Conservation (phyloP, 2,797 vertebrate species). For the Erpetoichthys calabaricus region DNA sequence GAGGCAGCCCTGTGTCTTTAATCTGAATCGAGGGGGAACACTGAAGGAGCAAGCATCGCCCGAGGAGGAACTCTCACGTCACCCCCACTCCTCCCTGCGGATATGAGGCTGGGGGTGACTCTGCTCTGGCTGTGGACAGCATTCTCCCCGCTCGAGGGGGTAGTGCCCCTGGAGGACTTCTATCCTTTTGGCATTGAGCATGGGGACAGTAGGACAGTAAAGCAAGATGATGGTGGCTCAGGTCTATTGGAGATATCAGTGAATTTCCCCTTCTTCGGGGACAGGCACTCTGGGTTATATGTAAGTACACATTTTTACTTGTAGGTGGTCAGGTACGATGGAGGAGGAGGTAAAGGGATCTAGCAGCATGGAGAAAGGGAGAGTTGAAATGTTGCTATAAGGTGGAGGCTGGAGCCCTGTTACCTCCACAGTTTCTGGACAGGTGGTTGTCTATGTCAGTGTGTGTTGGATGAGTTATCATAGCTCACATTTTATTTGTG, state of each 20-base stretch:
- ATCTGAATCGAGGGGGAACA: too few relatives aligned
- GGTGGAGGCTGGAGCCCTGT: neutral
- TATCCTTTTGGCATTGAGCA: conserved; percentile 70
- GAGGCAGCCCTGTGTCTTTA: too few relatives aligned
- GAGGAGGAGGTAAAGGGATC: neutral
- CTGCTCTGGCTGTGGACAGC: conserved; percentile 41
- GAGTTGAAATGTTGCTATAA: neutral
- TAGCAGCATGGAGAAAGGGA: neutral
- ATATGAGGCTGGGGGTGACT: conserved; percentile 49
- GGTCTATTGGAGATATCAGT: conserved; percentile 72
- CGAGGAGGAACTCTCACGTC: neutral
- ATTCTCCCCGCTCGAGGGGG: conserved; percentile 40
- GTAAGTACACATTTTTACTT: conserved; percentile 55
- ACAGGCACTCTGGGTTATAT: conserved; percentile 78
- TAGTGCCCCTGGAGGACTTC: conserved; percentile 74
- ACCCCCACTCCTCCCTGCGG: conserved; percentile 24
- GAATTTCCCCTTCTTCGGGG: conserved; percentile 85
- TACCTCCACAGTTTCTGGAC: too few relatives aligned
- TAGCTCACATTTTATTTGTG: too few relatives aligned
- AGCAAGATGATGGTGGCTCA: conserved; percentile 89
- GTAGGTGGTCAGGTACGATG: neutral
- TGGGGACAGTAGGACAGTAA: conserved; percentile 60
- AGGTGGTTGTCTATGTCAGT: too few relatives aligned
- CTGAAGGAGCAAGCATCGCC: too few relatives aligned
- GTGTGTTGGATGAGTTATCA: too few relatives aligned